Conservation (phyloP, 1,140 invertebrate genomes). For the Pogonomyrmex californicus region DNA sequence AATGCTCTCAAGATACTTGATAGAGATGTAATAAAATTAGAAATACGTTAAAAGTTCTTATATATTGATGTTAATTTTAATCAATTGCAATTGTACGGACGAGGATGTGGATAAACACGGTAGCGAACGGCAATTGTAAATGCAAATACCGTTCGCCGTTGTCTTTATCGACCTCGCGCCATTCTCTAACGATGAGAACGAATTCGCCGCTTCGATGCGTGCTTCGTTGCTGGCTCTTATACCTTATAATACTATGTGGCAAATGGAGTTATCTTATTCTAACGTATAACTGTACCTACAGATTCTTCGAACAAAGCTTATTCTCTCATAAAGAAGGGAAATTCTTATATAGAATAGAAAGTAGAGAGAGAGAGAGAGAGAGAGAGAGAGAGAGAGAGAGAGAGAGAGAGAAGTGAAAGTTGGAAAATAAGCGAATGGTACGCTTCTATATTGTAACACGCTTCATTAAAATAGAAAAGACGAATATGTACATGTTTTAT, state of each 20-base stretch:
- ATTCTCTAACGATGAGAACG: conserved; percentile 65
- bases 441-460: neutral
- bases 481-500: neutral
- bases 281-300: neutral
- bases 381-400: neutral
- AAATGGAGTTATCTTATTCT: conserved; percentile 36
- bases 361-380: neutral
- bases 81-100: conserved; percentile 12
- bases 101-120: conserved; percentile 12
- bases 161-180: conserved; percentile 26
- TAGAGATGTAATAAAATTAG: neutral
- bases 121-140: conserved; percentile 42
- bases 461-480: conserved; percentile 22
- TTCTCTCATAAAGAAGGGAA: neutral
- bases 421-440: conserved; percentile 7
- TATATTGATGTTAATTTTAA: conserved; percentile 18
- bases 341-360: conserved; percentile 40
- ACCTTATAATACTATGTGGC: conserved; percentile 14
- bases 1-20: neutral
- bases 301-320: conserved; percentile 13
- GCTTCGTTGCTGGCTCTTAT: conserved; percentile 63
- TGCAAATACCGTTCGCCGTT: conserved; percentile 33
- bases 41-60: neutral
- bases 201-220: conserved; percentile 56
- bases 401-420: conserved; percentile 49